Evolutionary conservation across 2,797 vertebrate species (phyloP), one percentile per base, ranked within the genome.

Genomic region (Chelon auratus): DNA sequence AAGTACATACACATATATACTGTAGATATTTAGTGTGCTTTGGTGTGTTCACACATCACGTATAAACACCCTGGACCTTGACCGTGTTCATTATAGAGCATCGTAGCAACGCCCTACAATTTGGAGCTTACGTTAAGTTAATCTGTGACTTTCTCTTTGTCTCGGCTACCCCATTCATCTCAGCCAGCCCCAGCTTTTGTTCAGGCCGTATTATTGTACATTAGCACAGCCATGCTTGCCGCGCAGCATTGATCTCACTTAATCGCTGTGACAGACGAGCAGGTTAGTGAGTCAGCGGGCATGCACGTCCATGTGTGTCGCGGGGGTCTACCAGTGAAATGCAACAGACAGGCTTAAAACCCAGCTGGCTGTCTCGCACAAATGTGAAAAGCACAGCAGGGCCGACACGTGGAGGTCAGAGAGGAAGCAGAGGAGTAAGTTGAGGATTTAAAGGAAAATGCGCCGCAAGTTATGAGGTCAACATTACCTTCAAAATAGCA

Each of bases 261-360:
- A 80, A 78, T 83, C 70, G 33, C 63, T 20, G 65, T 75, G 84
- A 83, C 83, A 87, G 83, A 80, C 45, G 9, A 82, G 71, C 67
- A 73, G 78, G 75, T 84, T 72, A 78, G 64, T 80, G 78, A 87
- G 77, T 88, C 85, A 87, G 80, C 42, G 4, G 81, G 65, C 45
- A 50, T 45, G 24, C 62, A 56, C 9, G 62, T 68, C 69, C 42
- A 8, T 68, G 22, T 79, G 72, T 84, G 81, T 88, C 75, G 56
- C 33, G n/a, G 51, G 50, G 79, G 48, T 71, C 64, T 59, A n/a
- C 66, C 8, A 0, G 68, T 73, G 62, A 87, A 88, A 83, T 84
- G 69, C 80, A 85, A 64, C 80, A 78, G 66, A 66, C 77, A 74
- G 67, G 56, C 68, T 87, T 61, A 26, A 85, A 88, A 86, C 17